Conservation (phyloP, 2,888 invertebrate species). For the Aleiodes leptofemur region DNA sequence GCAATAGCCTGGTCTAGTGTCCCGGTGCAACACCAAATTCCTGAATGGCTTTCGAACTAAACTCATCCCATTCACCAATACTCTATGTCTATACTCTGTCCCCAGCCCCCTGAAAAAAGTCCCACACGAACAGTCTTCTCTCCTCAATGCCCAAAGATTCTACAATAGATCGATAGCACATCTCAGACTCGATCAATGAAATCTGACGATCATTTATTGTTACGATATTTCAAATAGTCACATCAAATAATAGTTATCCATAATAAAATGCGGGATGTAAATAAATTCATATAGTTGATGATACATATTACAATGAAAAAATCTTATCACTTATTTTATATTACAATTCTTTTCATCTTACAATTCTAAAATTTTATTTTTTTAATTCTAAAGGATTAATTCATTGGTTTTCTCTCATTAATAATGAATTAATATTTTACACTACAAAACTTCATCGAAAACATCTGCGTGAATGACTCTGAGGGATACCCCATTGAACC, state of each 20-base stretch:
- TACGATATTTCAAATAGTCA: constrained; percentile 16
- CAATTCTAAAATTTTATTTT: no score
- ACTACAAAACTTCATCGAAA: no score
- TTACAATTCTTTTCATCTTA: no score
- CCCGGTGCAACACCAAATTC: constrained; percentile 64
- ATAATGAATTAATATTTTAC: no score
- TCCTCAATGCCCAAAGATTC: constrained; percentile 14
- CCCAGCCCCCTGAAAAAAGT: not conserved
- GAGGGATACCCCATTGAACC: no score
- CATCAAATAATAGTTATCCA: not conserved
- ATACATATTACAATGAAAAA: no score
- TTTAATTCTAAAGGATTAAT: no score
- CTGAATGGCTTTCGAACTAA: constrained; percentile 72
- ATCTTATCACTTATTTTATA: not conserved
- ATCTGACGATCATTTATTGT: constrained; percentile 24
- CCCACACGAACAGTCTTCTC: not conserved
- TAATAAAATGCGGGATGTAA: not conserved
- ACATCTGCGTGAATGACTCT: no score
- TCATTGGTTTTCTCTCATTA: no score
- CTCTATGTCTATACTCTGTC: constrained; percentile 41
- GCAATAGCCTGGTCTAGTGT: constrained; percentile 4
- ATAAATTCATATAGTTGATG: no score
- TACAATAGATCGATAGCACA: constrained; percentile 12
- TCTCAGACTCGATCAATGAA: constrained; percentile 12
- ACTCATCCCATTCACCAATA: constrained; percentile 63